Conservation (phyloP, 2,797 vertebrate genomes). For the Propithecus deckenii region DNA sequence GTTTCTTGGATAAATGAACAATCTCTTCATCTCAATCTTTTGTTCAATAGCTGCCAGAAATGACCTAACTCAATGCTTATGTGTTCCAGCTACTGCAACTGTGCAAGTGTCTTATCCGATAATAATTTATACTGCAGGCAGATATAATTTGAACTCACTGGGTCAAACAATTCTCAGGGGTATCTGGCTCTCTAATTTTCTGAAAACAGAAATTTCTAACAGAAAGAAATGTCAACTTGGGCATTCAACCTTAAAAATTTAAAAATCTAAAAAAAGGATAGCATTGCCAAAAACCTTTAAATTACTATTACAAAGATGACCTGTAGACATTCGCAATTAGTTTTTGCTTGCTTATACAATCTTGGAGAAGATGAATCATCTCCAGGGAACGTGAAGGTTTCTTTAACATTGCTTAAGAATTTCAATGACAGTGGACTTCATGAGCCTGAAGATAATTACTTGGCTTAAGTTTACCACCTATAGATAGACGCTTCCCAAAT, state of each 20-base stretch:
- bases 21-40: neutral
- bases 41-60: neutral
- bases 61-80: neutral
- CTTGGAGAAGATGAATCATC: neutral
- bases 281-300: neutral
- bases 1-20: neutral
- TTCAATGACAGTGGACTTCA: neutral
- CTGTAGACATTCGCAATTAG: neutral
- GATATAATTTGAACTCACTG: neutral
- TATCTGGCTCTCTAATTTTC: constrained; percentile 5
- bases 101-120: neutral
- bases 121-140: constrained; percentile 32
- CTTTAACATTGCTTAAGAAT: neutral
- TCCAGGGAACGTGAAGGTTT: neutral
- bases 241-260: neutral
- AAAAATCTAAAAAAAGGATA: neutral
- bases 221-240: constrained; percentile 48
- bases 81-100: neutral
- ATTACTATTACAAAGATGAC: neutral
- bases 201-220: constrained; percentile 59
- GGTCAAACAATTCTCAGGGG: constrained; percentile 34
- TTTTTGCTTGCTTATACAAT: neutral
- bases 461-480: neutral
- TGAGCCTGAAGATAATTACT: neutral
- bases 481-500: neutral